Evolutionary conservation across 2,797 vertebrate species (phyloP), one percentile per base, ranked within the genome.

Genomic region (Synaphobranchus kaupii): DNA sequence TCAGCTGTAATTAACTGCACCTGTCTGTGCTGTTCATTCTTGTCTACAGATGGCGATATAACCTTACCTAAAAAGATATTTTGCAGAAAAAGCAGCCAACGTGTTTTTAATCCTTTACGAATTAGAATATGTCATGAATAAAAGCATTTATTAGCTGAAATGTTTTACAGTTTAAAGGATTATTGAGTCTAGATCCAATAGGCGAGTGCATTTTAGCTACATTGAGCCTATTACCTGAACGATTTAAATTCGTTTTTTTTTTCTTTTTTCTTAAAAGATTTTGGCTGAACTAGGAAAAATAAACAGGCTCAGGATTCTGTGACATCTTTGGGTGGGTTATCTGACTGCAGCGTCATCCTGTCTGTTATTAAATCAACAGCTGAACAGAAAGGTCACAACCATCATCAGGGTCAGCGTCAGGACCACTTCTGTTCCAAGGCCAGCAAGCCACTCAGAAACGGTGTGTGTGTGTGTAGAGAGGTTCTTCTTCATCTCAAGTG

Each of bases 11-110:
- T 28, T 34, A 9, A n/a, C n/a, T 8, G 8, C 13, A 17, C 10
- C 4, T 15, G 17, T 15, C 73, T 1, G 13, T 78, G 6, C 6
- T 78, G 34, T 25, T 6, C 17, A 13, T 15, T 15, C 25, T 44
- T 60, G 50, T 47, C 39, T 20, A 48, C 50, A 83, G 82, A 82
- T 58, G 86, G 1, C 88, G 89, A 44, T 52, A 83, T 52, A 83
- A 28, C 50, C 80, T 54, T 48, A 83, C 80, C 34, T 78, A 44
- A 78, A 0, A 1, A 47, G 15, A 78, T 8, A 5, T 44, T 6
- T 78, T 5, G 17, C 5, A 78, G 73, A 47, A 22, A 78, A 78
- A 39, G 22, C 22, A 17, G 25, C n/a, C 6, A 13, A 63, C 60
- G 22, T 4, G 3, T 60, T 8, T 54, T 60, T 25, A 66, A 66